phyloP scores from a whole-genome alignment of 2,888 invertebrate genomes.

The Salpingus planirostris region DNA sequence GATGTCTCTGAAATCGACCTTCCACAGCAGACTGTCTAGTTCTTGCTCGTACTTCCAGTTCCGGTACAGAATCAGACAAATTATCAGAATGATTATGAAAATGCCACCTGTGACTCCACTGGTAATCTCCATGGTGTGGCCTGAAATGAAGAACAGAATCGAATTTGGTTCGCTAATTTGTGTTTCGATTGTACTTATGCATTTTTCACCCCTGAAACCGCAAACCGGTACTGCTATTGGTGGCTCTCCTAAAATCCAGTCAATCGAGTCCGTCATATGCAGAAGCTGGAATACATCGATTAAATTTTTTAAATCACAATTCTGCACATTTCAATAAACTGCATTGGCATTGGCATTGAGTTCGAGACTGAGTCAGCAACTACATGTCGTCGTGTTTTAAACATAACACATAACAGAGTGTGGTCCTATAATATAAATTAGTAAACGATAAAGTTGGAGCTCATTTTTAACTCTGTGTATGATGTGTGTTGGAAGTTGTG shows the following conservation, averaged over 20 bases:
- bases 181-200: slow-evolving; percentile 53
- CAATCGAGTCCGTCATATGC: slow-evolving; percentile 59
- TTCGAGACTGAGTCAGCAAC: too few species aligned
- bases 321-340: too few species aligned
- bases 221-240: slow-evolving; percentile 82
- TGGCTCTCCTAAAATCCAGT: slow-evolving; percentile 68
- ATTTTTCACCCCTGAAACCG: slow-evolving; percentile 85
- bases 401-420: too few species aligned
- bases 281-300: slow-evolving; percentile 59
- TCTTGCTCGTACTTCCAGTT: slow-evolving; percentile 94
- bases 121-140: slow-evolving; percentile 71
- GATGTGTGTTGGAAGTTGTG: too few species aligned
- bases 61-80: slow-evolving; percentile 70
- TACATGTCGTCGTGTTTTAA: too few species aligned
- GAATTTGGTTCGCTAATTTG: neutral
- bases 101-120: slow-evolving; percentile 73
- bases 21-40: slow-evolving; percentile 86
- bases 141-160: neutral
- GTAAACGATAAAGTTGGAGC: too few species aligned
- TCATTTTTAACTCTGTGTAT: too few species aligned
- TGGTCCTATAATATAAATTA: too few species aligned
- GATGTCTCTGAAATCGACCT: slow-evolving; percentile 85
- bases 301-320: too few species aligned
- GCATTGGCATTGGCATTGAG: too few species aligned
- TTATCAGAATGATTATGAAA: slow-evolving; percentile 58